These are phyloP conservation scores for Pseudobourletiella spinata DNA, from an alignment of 1,140 invertebrate species.

Conservation along the genomic window DNA sequence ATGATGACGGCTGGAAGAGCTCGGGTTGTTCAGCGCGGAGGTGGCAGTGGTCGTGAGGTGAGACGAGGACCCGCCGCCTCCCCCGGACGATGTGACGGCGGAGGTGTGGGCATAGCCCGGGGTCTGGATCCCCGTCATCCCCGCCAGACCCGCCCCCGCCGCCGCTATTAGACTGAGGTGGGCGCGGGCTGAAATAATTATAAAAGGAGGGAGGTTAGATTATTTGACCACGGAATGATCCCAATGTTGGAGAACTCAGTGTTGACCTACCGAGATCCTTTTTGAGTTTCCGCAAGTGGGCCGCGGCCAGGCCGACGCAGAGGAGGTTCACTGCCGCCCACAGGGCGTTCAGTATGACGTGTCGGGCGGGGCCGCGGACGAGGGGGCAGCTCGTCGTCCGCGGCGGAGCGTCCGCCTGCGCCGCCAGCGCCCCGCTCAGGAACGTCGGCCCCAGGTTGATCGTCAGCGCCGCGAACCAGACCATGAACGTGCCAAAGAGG, in stretches of 20 bases:
- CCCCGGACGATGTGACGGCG: slow-evolving; percentile 64
- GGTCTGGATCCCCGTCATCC: slow-evolving; percentile 34
- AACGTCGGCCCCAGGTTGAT: slow-evolving; percentile 87
- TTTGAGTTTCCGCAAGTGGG: slow-evolving; percentile 74
- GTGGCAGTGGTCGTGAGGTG: slow-evolving; percentile 22
- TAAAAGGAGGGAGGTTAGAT: too few species aligned
- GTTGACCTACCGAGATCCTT: slow-evolving; percentile 67
- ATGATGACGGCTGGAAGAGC: neutral
- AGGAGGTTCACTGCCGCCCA: slow-evolving; percentile 75
- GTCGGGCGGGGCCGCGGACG: slow-evolving; percentile 66
- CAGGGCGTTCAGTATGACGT: slow-evolving; percentile 78
- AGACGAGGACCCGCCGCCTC: slow-evolving; percentile 56
- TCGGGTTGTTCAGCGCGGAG: neutral
- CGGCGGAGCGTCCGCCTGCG: slow-evolving; percentile 56
- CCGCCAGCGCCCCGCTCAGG: slow-evolving; percentile 69
- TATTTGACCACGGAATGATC: too few species aligned
- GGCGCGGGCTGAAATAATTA: slow-evolving; percentile 30
- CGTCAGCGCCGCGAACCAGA: slow-evolving; percentile 77
- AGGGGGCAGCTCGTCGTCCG: slow-evolving; percentile 63
- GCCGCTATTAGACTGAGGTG: slow-evolving; percentile 31
- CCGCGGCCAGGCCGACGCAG: slow-evolving; percentile 71
- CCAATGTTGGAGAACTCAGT: too few species aligned
- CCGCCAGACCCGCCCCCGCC: slow-evolving; percentile 32
- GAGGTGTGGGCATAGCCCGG: slow-evolving; percentile 56
- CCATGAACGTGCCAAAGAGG: slow-evolving; percentile 83